Percentiles rank a stretch among this genome's conserved stretches.
Conservation (phyloP, 2,113 vertebrate species). For the Orthonyx spaldingii region DNA sequence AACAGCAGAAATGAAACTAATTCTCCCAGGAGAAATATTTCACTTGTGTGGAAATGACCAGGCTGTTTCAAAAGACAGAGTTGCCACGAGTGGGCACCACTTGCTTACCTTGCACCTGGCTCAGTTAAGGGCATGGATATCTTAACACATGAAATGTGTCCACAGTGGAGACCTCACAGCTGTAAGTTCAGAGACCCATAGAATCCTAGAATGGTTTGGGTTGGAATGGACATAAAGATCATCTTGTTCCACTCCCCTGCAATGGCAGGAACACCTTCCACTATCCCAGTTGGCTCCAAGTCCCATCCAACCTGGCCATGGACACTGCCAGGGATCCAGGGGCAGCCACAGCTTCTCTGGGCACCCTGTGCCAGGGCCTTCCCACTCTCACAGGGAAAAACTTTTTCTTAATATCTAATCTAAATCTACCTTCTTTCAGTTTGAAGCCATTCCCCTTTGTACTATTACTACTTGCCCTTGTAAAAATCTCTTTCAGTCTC, state of each 20-base stretch:
- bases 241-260: background rate
- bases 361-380: accelerated
- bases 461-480: background rate
- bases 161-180: background rate
- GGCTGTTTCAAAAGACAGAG: background rate
- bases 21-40: background rate
- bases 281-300: background rate
- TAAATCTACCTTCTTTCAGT: background rate
- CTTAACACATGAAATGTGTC: background rate
- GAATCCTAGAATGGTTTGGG: background rate
- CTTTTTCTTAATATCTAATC: background rate
- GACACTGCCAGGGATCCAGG: background rate
- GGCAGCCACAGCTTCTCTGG: background rate
- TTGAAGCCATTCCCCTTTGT: background rate
- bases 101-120: background rate
- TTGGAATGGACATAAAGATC: background rate
- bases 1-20: background rate
- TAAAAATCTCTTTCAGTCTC: background rate
- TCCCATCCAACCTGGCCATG: background rate
- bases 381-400: accelerated
- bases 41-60: background rate
- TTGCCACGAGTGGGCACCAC: background rate
- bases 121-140: background rate
- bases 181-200: background rate
- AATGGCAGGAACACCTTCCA: background rate